phyloP scores from a whole-genome alignment of 64 coral and sea anemone species.

The Cladopsammia gracilis region DNA sequence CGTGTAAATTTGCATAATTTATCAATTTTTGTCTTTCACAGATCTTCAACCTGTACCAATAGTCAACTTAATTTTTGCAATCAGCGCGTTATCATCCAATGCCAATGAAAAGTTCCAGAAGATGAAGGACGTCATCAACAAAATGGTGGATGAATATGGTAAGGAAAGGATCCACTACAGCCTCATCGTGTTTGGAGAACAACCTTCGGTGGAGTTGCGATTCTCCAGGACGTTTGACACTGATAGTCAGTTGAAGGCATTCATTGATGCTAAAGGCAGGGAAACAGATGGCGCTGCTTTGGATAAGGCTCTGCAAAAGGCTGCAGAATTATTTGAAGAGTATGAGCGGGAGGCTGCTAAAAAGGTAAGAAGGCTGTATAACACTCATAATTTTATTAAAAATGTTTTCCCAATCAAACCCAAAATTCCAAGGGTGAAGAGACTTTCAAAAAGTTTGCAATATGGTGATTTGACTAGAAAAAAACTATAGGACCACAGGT shows the following conservation, averaged over 20 bases:
- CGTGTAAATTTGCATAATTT: not conserved
- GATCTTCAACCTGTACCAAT: constrained; percentile 63
- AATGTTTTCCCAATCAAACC: too few relatives aligned
- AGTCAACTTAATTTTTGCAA: constrained; percentile 78
- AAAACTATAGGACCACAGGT: too few relatives aligned
- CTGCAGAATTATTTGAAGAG: constrained; percentile 7
- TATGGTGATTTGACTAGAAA: too few relatives aligned
- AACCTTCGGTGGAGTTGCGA: constrained; percentile 41
- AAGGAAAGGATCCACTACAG: constrained; percentile 51
- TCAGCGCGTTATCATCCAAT: constrained; percentile 68
- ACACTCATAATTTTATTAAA: too few relatives aligned
- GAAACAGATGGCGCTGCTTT: constrained; percentile 8
- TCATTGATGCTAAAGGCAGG: constrained; percentile 7
- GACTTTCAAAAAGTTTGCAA: too few relatives aligned
- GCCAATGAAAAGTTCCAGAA: constrained; percentile 64
- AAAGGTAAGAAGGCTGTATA: constrained; percentile 15
- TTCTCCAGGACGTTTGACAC: constrained; percentile 23
- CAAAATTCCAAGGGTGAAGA: too few relatives aligned
- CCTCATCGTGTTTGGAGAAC: constrained; percentile 52
- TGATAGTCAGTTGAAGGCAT: not conserved
- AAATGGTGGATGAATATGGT: constrained; percentile 70
- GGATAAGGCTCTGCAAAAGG: constrained; percentile 45
- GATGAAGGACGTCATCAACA: constrained; percentile 72
- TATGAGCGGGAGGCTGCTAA: constrained; percentile 38
- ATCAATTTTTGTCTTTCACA: constrained; percentile 12